Percentiles rank a stretch among this genome's conserved stretches.
These are phyloP conservation scores for Drosophila virilis DNA, from an alignment of 1,140 invertebrate genomes.

Conservation along the genomic window DNA sequence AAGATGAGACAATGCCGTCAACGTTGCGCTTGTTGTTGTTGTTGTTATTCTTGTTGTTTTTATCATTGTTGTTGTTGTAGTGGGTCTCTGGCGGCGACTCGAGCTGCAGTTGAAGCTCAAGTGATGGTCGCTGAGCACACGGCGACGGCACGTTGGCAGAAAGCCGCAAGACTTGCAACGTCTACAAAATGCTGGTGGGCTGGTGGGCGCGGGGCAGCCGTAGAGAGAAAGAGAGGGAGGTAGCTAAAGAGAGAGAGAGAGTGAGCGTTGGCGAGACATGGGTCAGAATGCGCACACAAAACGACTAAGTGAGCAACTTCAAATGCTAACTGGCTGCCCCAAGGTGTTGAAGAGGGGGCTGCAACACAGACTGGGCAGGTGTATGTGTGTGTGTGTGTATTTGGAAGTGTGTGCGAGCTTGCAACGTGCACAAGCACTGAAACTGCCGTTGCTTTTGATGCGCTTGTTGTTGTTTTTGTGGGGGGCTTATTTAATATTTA, in stretches of 20 bases:
- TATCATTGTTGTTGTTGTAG: constrained; percentile 1
- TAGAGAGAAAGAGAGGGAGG: constrained; percentile 16
- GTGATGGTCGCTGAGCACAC: constrained; percentile 28
- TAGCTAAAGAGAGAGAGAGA: neutral
- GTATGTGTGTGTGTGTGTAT: neutral
- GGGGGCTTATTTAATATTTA: constrained; percentile 68
- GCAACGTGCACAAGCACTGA: constrained; percentile 56
- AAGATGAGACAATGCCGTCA: constrained; percentile 15
- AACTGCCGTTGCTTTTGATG: constrained; percentile 20
- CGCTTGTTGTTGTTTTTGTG: constrained; percentile 26
- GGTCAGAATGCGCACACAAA: constrained; percentile 53
- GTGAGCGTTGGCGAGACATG: neutral
- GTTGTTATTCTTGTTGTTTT: too few species aligned
- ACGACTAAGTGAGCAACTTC: constrained; percentile 55
- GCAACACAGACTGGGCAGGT: too few species aligned
- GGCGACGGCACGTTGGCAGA: constrained; percentile 35
- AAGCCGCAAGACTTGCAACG: constrained; percentile 34
- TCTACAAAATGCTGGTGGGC: neutral
- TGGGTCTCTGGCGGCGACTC: constrained; percentile 14
- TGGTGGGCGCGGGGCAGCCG: neutral
- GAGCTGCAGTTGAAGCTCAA: constrained; percentile 19
- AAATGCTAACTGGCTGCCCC: constrained; percentile 53
- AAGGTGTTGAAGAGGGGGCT: neutral
- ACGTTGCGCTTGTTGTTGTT: neutral
- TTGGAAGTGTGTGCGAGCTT: constrained; percentile 5